phyloP scores from a whole-genome alignment of 2,113 vertebrate species.

The Anarrhichthys ocellatus region DNA sequence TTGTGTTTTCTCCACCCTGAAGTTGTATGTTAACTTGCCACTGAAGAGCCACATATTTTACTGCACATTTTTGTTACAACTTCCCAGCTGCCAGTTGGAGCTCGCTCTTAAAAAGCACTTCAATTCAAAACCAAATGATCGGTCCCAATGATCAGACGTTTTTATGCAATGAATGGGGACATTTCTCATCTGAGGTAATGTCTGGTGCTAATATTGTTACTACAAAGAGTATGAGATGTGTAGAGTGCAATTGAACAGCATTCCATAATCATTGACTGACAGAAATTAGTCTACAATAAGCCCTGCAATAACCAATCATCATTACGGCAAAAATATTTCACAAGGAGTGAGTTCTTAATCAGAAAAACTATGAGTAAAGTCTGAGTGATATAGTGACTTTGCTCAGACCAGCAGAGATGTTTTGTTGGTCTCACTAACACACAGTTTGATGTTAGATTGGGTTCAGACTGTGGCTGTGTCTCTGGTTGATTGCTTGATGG shows the following conservation, averaged over 20 bases:
- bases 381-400: neutral
- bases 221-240: neutral
- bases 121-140: neutral
- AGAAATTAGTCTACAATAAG: conserved; percentile 11
- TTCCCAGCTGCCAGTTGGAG: conserved; percentile 36
- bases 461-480: conserved; percentile 27
- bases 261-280: neutral
- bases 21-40: conserved; percentile 26
- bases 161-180: neutral
- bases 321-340: conserved; percentile 9
- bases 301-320: neutral
- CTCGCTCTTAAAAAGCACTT: conserved; percentile 8
- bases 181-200: conserved; percentile 22
- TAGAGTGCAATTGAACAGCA: neutral
- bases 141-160: neutral
- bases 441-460: conserved; percentile 51
- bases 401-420: conserved; percentile 4
- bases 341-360: neutral
- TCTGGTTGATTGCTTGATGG: conserved; percentile 41
- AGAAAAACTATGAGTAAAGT: neutral
- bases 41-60: conserved; percentile 8
- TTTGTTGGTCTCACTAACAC: conserved; percentile 48
- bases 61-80: neutral
- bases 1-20: conserved; percentile 26
- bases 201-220: neutral